Conservation (phyloP, 23 tunicate genomes). For the Botrylloides violaceus region DNA sequence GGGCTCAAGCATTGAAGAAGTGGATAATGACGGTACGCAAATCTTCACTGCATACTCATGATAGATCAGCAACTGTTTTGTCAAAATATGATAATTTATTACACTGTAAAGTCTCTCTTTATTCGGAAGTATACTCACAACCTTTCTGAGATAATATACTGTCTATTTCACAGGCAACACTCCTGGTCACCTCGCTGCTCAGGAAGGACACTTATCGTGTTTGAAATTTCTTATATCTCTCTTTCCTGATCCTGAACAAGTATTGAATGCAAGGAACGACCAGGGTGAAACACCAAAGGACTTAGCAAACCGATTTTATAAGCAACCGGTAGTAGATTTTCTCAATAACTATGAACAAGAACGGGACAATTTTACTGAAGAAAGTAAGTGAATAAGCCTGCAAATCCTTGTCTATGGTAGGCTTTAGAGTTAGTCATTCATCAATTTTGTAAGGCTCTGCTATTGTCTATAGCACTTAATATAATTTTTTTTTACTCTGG, state of each 20-base stretch:
- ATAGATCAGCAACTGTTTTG: not conserved
- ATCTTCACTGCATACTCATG: not conserved
- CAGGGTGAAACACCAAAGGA: constrained; percentile 90
- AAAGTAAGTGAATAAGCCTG: constrained; percentile 61
- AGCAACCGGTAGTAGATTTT: constrained; percentile 63
- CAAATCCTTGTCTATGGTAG: no score
- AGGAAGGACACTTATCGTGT: constrained; percentile 88
- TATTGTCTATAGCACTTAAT: no score
- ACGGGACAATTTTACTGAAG: constrained; percentile 61
- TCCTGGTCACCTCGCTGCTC: constrained; percentile 89
- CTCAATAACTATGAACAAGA: constrained; percentile 59
- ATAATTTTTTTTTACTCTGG: no score
- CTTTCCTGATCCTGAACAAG: constrained; percentile 47
- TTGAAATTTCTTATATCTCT: constrained; percentile 59
- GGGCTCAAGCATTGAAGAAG: constrained; percentile 81
- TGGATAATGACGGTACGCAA: constrained; percentile 65
- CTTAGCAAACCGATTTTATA: constrained; percentile 73
- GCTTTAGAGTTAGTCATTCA: no score
- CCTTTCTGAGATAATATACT: not conserved
- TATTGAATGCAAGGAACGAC: constrained; percentile 62
- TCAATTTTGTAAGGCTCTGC: no score
- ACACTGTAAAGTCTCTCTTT: not conserved
- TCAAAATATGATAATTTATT: not conserved
- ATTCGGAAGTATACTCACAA: not conserved
- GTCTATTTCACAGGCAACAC: constrained; percentile 46